Evolutionary conservation across 2,797 vertebrate genomes (phyloP), one percentile per base, ranked within the genome.

Genomic region (Acropternis orthonyx): DNA sequence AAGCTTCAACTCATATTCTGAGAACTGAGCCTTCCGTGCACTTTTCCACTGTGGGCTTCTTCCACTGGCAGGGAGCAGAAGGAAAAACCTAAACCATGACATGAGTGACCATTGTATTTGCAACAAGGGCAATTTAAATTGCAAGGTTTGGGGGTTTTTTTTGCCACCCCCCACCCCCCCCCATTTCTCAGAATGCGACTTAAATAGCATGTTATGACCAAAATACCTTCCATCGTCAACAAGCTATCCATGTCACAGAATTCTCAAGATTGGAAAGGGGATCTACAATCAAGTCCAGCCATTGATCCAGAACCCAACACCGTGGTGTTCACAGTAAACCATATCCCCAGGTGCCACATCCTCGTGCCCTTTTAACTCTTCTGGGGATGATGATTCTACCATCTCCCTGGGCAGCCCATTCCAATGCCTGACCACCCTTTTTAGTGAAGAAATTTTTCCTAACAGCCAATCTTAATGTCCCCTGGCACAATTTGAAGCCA

Each of bases 251-350:
- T 72, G 58, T 65, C 12, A 8, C 22, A 44, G 37, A 65, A 34
- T 51, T 58, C 37, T 46, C 30, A 13, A 14, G 52, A 17, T 6
- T 89, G 56, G 56, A 26, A 56, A 30, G n/a, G 72, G 14, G 37
- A 20, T 71, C 51, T 30, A 15, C 51, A 37, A 12, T 51, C 5
- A 43, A 37, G 43, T 69, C 71, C 56, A 15, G 23, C 36, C n/a
- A 12, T 30, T 51, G 20, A 65, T 5, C 20, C 49, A 63, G 43
- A 28, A 44, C 56, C 24, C 49, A 63, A 43, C n/a, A 44, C 56
- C 24, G 2, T 0, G 0, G 7, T 51, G 49, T 76, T 71, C 56
- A 22, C 20, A 1, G 17, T 37, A 17, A 65, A 43, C 20, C 2
- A 2, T 34, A 2, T 30, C 9, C 36, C 59, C 59, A 9, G 14